phyloP scores from a whole-genome alignment of 2,113 vertebrate genomes.

The Lepus americanus region DNA sequence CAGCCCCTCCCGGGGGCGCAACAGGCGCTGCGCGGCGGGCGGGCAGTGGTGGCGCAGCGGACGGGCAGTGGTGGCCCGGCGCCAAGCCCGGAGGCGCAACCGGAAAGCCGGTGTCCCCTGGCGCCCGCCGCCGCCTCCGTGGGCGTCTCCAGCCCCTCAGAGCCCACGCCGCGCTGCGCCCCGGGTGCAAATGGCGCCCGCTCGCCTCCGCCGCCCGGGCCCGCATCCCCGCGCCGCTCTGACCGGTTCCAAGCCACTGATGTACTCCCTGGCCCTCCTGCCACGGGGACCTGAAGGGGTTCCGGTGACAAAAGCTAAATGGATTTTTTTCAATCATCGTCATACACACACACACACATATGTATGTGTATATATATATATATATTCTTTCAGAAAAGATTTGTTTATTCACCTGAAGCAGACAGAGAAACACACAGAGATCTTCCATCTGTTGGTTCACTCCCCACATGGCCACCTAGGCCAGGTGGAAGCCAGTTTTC shows the following conservation, averaged over 20 bases:
- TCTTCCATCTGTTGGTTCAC: no score
- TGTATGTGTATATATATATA: no score
- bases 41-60: neutral
- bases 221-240: neutral
- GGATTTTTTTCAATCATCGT: neutral
- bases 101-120: no score
- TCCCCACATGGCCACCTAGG: no score
- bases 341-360: neutral
- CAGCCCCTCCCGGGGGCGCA: no score
- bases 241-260: no score
- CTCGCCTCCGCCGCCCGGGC: neutral
- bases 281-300: neutral
- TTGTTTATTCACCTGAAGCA: no score
- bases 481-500: no score
- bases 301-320: neutral
- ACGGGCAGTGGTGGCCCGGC: neutral
- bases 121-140: slow-evolving; percentile 42
- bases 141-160: slow-evolving; percentile 47
- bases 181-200: slow-evolving; percentile 80
- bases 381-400: no score
- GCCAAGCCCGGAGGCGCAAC: neutral
- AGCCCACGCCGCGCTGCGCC: slow-evolving; percentile 56
- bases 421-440: no score
- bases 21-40: neutral
- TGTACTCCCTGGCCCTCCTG: no score